Conservation (phyloP, 2,797 vertebrate genomes). For the Macropus fuliginosus region DNA sequence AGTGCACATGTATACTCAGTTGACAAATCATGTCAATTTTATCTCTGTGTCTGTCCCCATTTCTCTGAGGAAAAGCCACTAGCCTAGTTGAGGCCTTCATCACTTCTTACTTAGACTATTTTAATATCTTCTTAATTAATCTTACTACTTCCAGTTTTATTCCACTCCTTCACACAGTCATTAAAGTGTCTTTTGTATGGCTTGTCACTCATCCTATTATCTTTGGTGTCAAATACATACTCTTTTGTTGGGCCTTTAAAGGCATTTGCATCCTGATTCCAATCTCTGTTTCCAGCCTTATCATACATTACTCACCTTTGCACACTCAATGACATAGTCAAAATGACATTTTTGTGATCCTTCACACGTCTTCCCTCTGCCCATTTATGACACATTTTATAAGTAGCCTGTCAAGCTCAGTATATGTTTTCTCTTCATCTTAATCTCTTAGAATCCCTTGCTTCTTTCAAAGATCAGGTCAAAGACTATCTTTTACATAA, state of each 20-base stretch:
- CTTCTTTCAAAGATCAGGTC: background rate
- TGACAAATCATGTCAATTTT: background rate
- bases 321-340: background rate
- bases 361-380: background rate
- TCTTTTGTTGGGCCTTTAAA: background rate
- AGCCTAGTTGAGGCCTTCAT: background rate
- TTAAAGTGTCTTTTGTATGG: background rate
- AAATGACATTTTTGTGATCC: background rate
- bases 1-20: background rate
- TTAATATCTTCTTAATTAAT: background rate
- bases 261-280: background rate
- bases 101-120: background rate
- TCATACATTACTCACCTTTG: background rate
- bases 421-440: background rate
- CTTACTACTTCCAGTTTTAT: background rate
- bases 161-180: background rate
- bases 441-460: background rate
- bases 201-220: background rate
- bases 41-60: background rate
- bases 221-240: background rate
- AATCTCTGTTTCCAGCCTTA: background rate
- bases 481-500: background rate
- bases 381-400: background rate
- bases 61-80: background rate
- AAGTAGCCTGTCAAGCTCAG: background rate